Evolutionary conservation across 2,113 vertebrate species (phyloP).

Genomic region (Isurus oxyrinchus): DNA sequence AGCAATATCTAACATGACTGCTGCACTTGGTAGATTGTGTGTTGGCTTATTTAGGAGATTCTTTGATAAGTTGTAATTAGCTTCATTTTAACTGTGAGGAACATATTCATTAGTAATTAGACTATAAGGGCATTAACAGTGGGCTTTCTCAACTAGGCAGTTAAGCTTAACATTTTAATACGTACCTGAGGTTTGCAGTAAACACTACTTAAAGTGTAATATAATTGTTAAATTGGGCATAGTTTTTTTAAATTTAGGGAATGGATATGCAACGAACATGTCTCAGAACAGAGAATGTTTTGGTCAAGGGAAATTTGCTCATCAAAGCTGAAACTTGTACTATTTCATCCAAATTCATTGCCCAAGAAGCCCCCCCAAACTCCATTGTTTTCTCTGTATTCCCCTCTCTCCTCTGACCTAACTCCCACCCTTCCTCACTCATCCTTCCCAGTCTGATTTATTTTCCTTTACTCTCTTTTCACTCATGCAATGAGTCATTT

Average conservation of each 20-base stretch:
- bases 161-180: not conserved
- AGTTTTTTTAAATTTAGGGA: not conserved
- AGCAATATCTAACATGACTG: not conserved
- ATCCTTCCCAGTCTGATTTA: too few relatives aligned
- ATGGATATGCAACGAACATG: not conserved
- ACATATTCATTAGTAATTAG: not conserved
- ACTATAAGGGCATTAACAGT: slow-evolving; percentile 8
- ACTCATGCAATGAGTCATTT: too few relatives aligned
- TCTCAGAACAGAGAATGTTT: not conserved
- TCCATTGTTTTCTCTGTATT: too few relatives aligned
- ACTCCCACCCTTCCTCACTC: too few relatives aligned
- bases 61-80: slow-evolving; percentile 11
- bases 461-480: too few relatives aligned
- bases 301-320: too few relatives aligned
- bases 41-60: not conserved
- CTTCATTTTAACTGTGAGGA: not conserved
- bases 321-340: too few relatives aligned
- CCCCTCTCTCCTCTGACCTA: too few relatives aligned
- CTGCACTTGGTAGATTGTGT: not conserved
- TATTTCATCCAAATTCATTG: too few relatives aligned
- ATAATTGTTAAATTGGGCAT: not conserved
- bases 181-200: not conserved
- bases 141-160: not conserved
- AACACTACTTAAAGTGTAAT: not conserved
- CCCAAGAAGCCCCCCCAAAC: too few relatives aligned